Conservation (phyloP, 30 jellyfish, hydroid and myxozoan genomes). For the Rhopilema esculentum region DNA sequence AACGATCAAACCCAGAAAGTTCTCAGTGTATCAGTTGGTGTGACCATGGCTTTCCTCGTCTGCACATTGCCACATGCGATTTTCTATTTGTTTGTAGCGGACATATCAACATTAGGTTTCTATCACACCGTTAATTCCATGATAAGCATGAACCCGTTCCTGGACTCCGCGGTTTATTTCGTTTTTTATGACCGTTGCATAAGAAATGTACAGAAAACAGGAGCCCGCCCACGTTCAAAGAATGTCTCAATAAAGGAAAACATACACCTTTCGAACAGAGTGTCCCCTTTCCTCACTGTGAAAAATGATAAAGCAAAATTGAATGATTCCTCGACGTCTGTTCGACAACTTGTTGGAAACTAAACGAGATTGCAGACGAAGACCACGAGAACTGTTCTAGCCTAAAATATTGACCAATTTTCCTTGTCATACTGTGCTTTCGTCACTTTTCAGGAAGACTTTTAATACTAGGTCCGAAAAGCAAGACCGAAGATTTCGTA, state of each 20-base stretch:
- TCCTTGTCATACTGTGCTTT: too few species aligned
- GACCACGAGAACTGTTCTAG: too few species aligned
- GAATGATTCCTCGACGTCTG: background rate
- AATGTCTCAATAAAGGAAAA: too few species aligned
- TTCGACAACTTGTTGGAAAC: background rate
- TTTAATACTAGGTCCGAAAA: too few species aligned
- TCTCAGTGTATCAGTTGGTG: constrained; percentile 17
- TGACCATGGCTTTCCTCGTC: constrained; percentile 16
- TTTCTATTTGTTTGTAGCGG: background rate
- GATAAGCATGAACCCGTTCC: constrained; percentile 32
- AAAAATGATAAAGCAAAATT: background rate
- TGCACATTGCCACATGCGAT: constrained; percentile 27
- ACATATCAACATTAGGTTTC: background rate
- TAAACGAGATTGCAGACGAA: too few species aligned
- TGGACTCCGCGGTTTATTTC: constrained; percentile 27
- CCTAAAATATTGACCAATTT: too few species aligned
- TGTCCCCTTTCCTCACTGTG: too few species aligned
- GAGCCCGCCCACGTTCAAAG: too few species aligned
- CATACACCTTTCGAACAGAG: too few species aligned
- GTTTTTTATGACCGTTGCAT: background rate
- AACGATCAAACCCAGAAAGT: background rate
- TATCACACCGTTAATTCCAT: constrained; percentile 20
- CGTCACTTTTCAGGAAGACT: too few species aligned
- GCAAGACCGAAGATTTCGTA: too few species aligned
- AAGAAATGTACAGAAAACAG: background rate